Evolutionary conservation across 2,888 invertebrate species (phyloP).

Genomic region (Harpalus rubripes): DNA sequence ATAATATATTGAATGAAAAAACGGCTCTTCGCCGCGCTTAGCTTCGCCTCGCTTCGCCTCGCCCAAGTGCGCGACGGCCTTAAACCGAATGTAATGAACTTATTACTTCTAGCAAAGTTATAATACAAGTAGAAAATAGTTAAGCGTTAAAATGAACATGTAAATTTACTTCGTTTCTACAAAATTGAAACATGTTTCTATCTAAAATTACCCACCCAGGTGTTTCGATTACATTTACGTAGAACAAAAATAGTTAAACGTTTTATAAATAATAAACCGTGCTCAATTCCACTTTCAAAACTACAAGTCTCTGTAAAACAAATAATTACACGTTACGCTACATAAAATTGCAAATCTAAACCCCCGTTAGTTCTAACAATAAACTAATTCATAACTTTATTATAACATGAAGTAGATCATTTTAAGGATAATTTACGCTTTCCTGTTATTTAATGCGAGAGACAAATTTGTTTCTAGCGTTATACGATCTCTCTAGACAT

Average conservation of each 20-base stretch:
- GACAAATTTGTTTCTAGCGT: constrained; percentile 55
- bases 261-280: background rate
- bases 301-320: constrained; percentile 28
- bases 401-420: constrained; percentile 37
- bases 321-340: constrained; percentile 54
- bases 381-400: constrained; percentile 47
- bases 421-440: constrained; percentile 63
- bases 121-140: background rate
- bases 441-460: constrained; percentile 58
- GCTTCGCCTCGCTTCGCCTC: too few species aligned
- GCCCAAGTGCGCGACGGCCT: too few species aligned
- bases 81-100: too few species aligned
- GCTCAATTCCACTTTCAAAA: background rate
- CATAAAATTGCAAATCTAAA: constrained; percentile 60
- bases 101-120: background rate
- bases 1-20: too few species aligned
- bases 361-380: constrained; percentile 47
- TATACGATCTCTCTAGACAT: constrained; percentile 61
- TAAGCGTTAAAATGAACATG: background rate
- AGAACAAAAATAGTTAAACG: constrained; percentile 7
- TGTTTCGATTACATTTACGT: background rate
- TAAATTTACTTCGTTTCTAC: background rate
- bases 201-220: constrained; percentile 26
- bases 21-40: too few species aligned
- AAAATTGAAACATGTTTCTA: background rate